phyloP scores from a whole-genome alignment of 2,888 invertebrate species.

The Glaucopsyche alexis region DNA sequence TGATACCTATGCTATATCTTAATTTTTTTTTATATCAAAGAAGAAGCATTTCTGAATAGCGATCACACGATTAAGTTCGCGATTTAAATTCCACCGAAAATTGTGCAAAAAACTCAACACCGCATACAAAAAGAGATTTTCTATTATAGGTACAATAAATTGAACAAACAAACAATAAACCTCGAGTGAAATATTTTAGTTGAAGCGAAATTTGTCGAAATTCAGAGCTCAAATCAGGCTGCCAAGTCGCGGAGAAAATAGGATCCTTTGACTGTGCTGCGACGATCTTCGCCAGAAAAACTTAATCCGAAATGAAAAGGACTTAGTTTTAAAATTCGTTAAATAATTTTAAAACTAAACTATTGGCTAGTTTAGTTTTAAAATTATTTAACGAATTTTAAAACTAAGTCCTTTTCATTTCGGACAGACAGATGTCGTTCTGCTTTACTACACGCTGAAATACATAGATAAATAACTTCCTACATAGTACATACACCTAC shows the following conservation, averaged over 20 bases:
- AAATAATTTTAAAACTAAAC: background rate
- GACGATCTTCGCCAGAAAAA: slow-evolving; percentile 5
- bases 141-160: background rate
- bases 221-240: background rate
- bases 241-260: slow-evolving; percentile 21
- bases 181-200: background rate
- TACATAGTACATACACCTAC: too few relatives aligned
- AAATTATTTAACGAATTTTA: background rate
- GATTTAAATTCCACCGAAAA: background rate
- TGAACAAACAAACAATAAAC: slow-evolving; percentile 3
- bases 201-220: background rate
- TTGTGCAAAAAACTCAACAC: background rate
- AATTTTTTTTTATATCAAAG: too few relatives aligned
- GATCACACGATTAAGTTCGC: too few relatives aligned
- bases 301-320: background rate
- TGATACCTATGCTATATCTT: too few relatives aligned
- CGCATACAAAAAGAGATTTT: background rate
- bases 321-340: background rate
- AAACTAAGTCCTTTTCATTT: too few relatives aligned
- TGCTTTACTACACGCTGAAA: too few relatives aligned
- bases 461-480: too few relatives aligned
- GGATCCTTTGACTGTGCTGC: background rate
- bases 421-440: too few relatives aligned
- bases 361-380: background rate
- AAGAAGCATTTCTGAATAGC: too few relatives aligned